Evolutionary conservation across 2,888 invertebrate species (phyloP), one percentile per base, ranked within the genome.

Genomic region (Leucania comma): DNA sequence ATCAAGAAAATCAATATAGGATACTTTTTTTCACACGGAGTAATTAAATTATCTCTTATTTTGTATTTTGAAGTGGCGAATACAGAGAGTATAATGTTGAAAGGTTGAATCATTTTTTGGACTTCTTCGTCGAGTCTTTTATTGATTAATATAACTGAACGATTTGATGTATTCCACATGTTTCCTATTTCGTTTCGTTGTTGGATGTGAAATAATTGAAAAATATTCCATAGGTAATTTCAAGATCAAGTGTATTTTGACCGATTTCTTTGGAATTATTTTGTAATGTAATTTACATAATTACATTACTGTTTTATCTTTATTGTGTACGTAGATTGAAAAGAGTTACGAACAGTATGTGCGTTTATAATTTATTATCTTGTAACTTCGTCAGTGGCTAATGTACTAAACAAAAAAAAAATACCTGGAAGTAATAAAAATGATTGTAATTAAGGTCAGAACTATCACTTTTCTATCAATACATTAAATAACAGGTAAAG

Each of bases 41-140:
- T 53, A 17, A 72, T 72, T 10, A 26, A 48, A 24, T 8, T 5
- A 1, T 62, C 10, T 22, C 32, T 54, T 14, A 71, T 62, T 72
- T 72, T 71, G 26, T 42, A 71, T 61, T 71, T 68, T 3, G 54
- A 68, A 14, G 35, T 26, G 1, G n/a, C 14, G n/a, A 67, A 22
- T 22, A 48, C 0, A 22, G 46, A 20, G 4, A 67, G 68, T 12
- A 67, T 24, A 26, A 68, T 35, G 35, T 68, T 68, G 14, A 68
- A 68, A 5, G 46, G 54, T 68, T 48, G n/a, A 14, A 68, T 0
- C n/a, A 68, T 56, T 24, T 4, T 68, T 6, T 1, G 12, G 14
- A 71, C 10, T 3, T 65, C 38, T 22, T 38, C 8, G 62, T 66
- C 62, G 8, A 66, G 35, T 66, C 17, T 66, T 10, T 69, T 20